Evolutionary conservation across 2,888 invertebrate species (phyloP).

Genomic region (Nowickia ferox): DNA sequence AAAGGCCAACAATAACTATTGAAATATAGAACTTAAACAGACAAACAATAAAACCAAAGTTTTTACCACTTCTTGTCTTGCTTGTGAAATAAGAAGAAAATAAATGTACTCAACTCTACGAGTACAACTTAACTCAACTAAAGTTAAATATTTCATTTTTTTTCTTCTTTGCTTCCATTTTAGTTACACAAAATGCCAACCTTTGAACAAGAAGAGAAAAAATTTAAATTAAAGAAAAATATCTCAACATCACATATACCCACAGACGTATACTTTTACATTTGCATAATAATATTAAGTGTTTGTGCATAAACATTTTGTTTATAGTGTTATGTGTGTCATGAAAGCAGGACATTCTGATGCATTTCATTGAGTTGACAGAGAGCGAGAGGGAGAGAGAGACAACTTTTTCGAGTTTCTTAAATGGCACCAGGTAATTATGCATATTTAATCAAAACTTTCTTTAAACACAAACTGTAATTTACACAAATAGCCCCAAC

Average conservation of each 20-base stretch:
- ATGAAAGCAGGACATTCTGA: constrained; percentile 59
- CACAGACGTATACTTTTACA: not conserved
- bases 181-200: constrained; percentile 53
- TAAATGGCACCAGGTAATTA: constrained; percentile 78
- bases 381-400: not conserved
- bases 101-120: not conserved
- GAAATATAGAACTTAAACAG: constrained; percentile 45
- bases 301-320: constrained; percentile 32
- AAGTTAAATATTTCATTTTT: constrained; percentile 52
- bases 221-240: not conserved
- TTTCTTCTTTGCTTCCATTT: constrained; percentile 46
- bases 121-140: constrained; percentile 27
- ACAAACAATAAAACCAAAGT: constrained; percentile 36
- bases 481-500: constrained; percentile 1
- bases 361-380: constrained; percentile 55
- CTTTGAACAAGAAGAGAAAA: constrained; percentile 18
- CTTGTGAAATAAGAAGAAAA: constrained; percentile 47
- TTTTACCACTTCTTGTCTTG: constrained; percentile 48
- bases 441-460: constrained; percentile 81
- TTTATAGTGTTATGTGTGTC: constrained; percentile 12
- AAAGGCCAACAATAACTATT: constrained; percentile 29
- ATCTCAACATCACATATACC: constrained; percentile 9
- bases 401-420: constrained; percentile 47
- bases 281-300: constrained; percentile 21
- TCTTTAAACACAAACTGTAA: constrained; percentile 32